Percentiles rank a stretch among this genome's conserved stretches.
These are phyloP conservation scores for Hybos culiciformis DNA, from an alignment of 2,888 invertebrate genomes.

Conservation along the genomic window DNA sequence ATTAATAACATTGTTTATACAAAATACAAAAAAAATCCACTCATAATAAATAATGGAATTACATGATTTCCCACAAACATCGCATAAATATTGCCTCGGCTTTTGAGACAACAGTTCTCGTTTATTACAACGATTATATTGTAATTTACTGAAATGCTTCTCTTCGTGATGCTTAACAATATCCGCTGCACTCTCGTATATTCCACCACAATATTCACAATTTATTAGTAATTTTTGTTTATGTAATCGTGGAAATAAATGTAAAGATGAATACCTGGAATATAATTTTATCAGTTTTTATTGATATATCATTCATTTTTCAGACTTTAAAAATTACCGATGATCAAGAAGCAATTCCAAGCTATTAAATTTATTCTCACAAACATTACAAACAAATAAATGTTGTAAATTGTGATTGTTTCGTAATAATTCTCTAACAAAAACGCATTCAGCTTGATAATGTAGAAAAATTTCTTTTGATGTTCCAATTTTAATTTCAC, in stretches of 20 bases:
- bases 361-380: constrained; percentile 27
- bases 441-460: constrained; percentile 38
- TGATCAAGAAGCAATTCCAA: constrained; percentile 31
- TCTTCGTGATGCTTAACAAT: constrained; percentile 41
- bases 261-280: constrained; percentile 27
- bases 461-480: constrained; percentile 41
- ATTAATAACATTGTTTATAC: too few species aligned
- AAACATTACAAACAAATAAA: constrained; percentile 33
- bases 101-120: constrained; percentile 22
- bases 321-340: constrained; percentile 21
- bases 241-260: constrained; percentile 31
- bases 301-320: background rate
- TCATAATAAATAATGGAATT: too few species aligned
- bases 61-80: constrained; percentile 47
- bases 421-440: constrained; percentile 21
- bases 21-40: too few species aligned
- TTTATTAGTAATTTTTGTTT: constrained; percentile 20
- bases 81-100: constrained; percentile 41
- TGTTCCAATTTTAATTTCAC: constrained; percentile 36
- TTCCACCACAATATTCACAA: constrained; percentile 30
- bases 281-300: too few species aligned
- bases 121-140: constrained; percentile 32
- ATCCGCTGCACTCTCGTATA: constrained; percentile 25
- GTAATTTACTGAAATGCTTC: constrained; percentile 39
- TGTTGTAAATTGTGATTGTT: constrained; percentile 19